Percentiles rank a stretch among this genome's conserved stretches.
Conservation (phyloP, 2,797 vertebrate species). For the Clarias laeviceps region DNA sequence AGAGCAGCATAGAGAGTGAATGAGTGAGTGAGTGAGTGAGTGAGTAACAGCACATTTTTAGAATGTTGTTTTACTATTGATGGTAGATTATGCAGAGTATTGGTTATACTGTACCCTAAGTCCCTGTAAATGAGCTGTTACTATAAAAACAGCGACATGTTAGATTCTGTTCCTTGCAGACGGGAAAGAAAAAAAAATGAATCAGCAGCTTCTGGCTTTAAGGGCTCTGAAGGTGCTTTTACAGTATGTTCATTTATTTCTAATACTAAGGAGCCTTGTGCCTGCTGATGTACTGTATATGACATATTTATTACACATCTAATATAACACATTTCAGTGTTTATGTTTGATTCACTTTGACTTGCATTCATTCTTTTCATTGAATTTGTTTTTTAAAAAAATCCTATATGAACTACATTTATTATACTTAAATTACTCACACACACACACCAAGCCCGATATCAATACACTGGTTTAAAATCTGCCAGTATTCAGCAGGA, state of each 20-base stretch:
- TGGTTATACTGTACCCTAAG: neutral
- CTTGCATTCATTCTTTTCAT: neutral
- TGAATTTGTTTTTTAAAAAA: neutral
- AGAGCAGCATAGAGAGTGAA: too few species aligned
- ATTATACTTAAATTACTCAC: neutral
- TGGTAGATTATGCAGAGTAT: neutral
- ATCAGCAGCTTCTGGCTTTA: conserved; percentile 20
- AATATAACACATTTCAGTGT: neutral
- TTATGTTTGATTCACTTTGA: neutral
- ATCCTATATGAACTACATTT: neutral
- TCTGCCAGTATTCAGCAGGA: neutral
- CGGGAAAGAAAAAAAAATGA: neutral
- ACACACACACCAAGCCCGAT: neutral
- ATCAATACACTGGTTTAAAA: neutral
- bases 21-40: too few species aligned
- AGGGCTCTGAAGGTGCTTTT: neutral
- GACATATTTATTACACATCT: neutral
- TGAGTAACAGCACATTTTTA: neutral
- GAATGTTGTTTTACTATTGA: neutral
- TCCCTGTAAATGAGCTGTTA: neutral
- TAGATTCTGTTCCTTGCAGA: neutral
- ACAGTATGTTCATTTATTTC: neutral
- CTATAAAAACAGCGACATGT: neutral
- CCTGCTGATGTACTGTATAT: neutral
- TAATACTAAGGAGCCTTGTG: neutral